phyloP scores from a whole-genome alignment of 1,140 invertebrate species.

The Paraescarpia echinospica region DNA sequence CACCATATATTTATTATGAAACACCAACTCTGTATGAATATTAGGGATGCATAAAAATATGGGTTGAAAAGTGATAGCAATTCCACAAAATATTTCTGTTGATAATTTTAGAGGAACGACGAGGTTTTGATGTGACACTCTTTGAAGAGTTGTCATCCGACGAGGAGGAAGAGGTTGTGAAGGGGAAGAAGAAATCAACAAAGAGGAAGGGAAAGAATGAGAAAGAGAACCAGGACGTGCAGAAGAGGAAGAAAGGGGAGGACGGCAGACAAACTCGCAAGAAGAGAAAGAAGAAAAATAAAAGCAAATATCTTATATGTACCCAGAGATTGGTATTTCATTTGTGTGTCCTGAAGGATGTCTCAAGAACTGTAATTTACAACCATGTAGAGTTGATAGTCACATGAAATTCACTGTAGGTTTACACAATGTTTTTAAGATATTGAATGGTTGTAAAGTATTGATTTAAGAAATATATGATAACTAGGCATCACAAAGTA shows the following conservation, averaged over 20 bases:
- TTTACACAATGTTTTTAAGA: no score
- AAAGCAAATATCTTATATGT: no score
- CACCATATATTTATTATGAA: neutral
- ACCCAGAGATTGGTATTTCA: no score
- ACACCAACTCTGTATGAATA: neutral
- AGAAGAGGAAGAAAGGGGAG: neutral
- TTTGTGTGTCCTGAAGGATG: no score
- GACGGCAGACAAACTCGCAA: neutral
- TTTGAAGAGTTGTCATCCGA: constrained; percentile 9
- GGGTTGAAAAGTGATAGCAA: neutral
- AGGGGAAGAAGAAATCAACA: neutral
- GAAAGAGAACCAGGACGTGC: neutral
- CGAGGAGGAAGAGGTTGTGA: neutral
- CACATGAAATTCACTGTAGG: neutral
- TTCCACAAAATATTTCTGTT: neutral
- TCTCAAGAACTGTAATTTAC: no score
- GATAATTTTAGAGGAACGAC: constrained; percentile 14
- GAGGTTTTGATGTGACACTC: constrained; percentile 13
- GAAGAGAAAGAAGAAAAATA: neutral
- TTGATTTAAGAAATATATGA: no score
- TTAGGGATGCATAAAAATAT: no score
- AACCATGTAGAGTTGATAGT: neutral
- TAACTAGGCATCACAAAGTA: no score
- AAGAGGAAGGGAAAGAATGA: neutral
- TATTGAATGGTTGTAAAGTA: no score